A percentile compares a stretch with the other conserved stretches of the same genome.
Evolutionary conservation across 2,797 vertebrate genomes (phyloP).

Genomic region (Alectoris magna): DNA sequence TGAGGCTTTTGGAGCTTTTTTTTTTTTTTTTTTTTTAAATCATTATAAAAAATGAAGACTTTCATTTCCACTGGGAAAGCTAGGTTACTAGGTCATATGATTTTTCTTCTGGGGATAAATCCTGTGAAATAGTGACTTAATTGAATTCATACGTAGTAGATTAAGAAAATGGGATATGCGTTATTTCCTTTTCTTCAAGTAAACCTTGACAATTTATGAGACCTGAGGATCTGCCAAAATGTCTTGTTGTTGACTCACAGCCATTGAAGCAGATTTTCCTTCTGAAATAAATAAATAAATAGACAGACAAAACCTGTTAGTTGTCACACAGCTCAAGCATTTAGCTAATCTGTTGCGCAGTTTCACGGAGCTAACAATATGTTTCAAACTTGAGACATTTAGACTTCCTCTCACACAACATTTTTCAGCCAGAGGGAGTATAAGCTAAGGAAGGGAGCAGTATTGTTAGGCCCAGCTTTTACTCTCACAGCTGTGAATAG

Average conservation of each 20-base stretch:
- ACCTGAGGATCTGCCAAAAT: conserved; percentile 31
- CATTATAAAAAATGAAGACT: not conserved
- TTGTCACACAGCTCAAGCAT: not conserved
- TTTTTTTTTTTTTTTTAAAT: conserved; percentile 5
- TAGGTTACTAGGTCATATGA: not conserved
- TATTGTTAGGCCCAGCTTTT: not conserved
- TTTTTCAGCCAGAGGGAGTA: conserved; percentile 30
- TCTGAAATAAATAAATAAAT: not conserved
- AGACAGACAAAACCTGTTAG: conserved; percentile 5
- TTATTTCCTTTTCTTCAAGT: not conserved
- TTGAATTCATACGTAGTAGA: not conserved
- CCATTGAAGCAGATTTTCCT: conserved; percentile 26
- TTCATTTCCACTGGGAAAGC: not conserved
- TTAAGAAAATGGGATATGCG: not conserved
- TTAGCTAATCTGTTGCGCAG: conserved; percentile 22
- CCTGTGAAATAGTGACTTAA: not conserved
- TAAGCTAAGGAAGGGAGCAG: not conserved
- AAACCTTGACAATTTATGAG: not conserved
- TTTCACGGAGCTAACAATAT: conserved; percentile 21
- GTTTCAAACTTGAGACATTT: conserved; percentile 2
- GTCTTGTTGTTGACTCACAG: not conserved
- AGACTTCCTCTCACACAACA: not conserved
- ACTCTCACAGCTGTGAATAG: not conserved
- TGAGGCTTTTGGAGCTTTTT: not conserved
- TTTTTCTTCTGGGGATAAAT: not conserved